phyloP scores from a whole-genome alignment of 2,113 vertebrate genomes.

The Gopherus flavomarginatus region DNA sequence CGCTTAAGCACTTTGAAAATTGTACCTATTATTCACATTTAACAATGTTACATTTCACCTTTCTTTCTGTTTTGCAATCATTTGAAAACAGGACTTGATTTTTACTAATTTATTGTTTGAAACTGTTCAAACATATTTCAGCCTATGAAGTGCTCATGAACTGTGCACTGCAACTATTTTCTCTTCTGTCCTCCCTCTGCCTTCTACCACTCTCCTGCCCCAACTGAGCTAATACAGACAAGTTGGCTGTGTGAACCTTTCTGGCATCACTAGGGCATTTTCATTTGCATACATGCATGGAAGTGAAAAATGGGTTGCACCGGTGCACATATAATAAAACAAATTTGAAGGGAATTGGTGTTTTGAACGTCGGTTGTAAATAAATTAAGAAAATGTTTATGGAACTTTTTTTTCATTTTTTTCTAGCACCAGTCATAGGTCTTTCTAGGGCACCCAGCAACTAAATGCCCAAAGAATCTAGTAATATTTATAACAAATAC shows the following conservation, averaged over 20 bases:
- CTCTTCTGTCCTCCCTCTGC: background rate
- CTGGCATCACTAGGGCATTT: background rate
- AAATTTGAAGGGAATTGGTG: background rate
- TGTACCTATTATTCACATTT: background rate
- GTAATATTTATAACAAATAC: background rate
- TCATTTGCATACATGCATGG: background rate
- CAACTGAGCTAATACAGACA: background rate
- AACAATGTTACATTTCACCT: background rate
- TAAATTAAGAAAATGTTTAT: background rate
- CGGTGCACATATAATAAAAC: background rate
- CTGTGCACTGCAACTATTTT: background rate
- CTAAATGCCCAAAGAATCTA: background rate
- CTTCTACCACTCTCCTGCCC: background rate
- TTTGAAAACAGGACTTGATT: background rate
- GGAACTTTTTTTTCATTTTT: background rate
- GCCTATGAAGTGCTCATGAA: background rate
- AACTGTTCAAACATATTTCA: background rate
- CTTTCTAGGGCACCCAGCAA: background rate
- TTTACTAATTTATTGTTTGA: background rate
- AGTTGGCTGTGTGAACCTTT: background rate
- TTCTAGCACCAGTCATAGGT: background rate
- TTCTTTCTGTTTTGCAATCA: background rate
- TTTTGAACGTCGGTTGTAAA: background rate
- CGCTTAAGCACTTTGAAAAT: background rate
- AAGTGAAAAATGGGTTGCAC: background rate